Base-by-base conservation (phyloP, 2,113 vertebrate species). In the Panurus biarmicus region DNA sequence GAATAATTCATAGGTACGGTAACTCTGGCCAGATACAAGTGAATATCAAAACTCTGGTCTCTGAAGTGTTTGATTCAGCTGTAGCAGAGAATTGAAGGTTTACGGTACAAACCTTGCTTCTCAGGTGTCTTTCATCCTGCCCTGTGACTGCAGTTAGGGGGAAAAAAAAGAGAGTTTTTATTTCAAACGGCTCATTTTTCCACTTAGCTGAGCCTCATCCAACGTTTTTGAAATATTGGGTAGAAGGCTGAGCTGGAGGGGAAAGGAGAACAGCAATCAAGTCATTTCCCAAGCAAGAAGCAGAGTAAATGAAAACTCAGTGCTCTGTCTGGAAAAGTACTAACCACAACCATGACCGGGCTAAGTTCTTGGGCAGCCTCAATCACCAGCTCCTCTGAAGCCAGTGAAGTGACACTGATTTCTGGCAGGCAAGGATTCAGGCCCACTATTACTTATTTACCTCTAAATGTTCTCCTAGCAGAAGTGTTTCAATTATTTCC, bases 1-100 rank as follows among this genome's bases (percentile, higher is more conserved):
- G 94, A 95, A 96, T 97, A 96, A 96, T 97, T 96, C 94, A 96
- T 96, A 56, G 83, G 28, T 78, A 83, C 2, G 2, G 57, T 80
- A 94, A 95, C 88, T 94, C 95, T 81, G 92, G 82, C 92, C 79
- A 86, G 79, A 90, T 79, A 91, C 87, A 92, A 90, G 70, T 71
- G 62, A 94, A 93, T 89, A 94, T 90, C 95, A 96, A 74, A 93
- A 85, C 75, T 93, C 75, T 65, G 64, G 93, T 85, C 67, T 94
- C 87, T 87, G 79, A 93, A 83, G 67, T 91, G 81, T 79, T 92
- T 96, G 92, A 92, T 93, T 93, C 88, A 9, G 22, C 50, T 56
- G 71, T 62, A 94, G 78, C 60, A 85, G 50, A 64, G 85, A 95
- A 91, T 38, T 90, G 75, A 86, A 93, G 90, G 78, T 89, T 90